Percentiles rank a stretch among this genome's conserved stretches.
Evolutionary conservation across 1,140 invertebrate species (phyloP).

Genomic region (Trypoxylus dichotomus): DNA sequence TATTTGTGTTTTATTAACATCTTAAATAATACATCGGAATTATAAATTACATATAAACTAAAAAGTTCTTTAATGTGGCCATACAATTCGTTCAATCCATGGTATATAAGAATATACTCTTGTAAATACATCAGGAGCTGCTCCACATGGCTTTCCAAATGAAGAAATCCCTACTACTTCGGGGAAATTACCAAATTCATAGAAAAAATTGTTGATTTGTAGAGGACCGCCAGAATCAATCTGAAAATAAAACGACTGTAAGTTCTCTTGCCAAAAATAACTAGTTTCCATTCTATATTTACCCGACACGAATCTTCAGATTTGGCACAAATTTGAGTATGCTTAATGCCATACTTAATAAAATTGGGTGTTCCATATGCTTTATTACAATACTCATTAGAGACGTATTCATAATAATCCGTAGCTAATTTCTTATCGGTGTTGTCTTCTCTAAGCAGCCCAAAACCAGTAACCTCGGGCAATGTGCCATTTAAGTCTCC

Average conservation of each 20-base stretch:
- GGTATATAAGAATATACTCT: background rate
- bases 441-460: background rate
- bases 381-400: background rate
- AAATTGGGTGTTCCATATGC: background rate
- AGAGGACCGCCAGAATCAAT: background rate
- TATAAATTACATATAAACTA: no score
- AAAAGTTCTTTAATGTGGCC: background rate
- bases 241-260: background rate
- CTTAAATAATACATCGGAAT: no score
- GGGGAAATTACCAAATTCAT: background rate
- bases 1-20: no score
- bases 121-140: background rate
- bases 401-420: background rate
- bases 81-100: background rate
- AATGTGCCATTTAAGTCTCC: background rate
- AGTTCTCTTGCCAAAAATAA: background rate
- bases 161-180: background rate
- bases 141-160: background rate
- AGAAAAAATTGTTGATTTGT: background rate
- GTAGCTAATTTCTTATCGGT: background rate
- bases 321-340: background rate
- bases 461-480: background rate
- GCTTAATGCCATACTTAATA: background rate
- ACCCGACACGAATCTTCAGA: background rate
- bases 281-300: background rate